Percentiles rank a stretch among this genome's conserved stretches.
These are phyloP conservation scores for Trinorchestia longiramus DNA, from an alignment of 1,140 invertebrate species.

Conservation along the genomic window DNA sequence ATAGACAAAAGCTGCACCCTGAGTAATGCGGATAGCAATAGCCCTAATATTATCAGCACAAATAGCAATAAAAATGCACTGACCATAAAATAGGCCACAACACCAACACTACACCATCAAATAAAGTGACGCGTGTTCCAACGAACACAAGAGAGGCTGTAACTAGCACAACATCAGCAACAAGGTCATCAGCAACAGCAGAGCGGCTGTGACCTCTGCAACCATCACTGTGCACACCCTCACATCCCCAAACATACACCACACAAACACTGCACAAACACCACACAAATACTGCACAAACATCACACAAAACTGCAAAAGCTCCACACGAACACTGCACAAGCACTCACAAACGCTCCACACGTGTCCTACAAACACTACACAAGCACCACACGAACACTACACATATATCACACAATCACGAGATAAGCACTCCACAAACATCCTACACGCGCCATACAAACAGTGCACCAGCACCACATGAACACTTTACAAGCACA, in stretches of 20 bases:
- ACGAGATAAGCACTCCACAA: neutral
- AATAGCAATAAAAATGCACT: no score
- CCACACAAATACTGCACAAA: neutral
- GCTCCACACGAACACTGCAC: neutral
- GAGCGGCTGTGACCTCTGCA: no score
- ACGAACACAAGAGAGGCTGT: no score
- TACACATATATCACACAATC: neutral
- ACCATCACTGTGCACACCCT: neutral
- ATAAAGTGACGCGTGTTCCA: no score
- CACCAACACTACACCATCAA: no score
- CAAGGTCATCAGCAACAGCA: no score
- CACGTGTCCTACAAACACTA: neutral
- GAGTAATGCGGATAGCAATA: no score
- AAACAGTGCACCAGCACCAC: neutral
- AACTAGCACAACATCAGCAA: no score
- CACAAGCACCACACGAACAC: neutral
- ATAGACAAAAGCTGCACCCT: no score
- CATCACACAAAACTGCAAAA: neutral
- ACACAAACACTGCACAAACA: no score
- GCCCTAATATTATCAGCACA: no score
- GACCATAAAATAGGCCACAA: no score
- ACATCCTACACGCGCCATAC: neutral
- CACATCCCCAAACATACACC: neutral
- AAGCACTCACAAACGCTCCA: neutral
- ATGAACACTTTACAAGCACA: neutral